These are phyloP conservation scores for Tipula confusa DNA, from an alignment of 2,888 invertebrate species.

Conservation along the genomic window DNA sequence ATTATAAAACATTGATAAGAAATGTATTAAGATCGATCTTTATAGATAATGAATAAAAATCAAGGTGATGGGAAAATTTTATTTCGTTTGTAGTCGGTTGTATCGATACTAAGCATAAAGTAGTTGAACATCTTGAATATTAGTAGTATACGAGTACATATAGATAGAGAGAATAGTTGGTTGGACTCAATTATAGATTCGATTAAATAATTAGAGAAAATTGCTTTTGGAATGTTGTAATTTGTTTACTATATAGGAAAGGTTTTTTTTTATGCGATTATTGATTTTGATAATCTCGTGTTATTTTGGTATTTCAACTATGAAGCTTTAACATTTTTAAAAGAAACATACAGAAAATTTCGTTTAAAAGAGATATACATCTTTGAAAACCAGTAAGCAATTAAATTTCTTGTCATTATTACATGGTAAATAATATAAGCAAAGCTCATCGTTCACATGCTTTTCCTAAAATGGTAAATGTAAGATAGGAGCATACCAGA, in stretches of 20 bases:
- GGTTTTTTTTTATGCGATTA: neutral
- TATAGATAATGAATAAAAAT: neutral
- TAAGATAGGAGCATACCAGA: too few relatives aligned
- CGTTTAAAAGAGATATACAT: too few relatives aligned
- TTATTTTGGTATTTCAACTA: too few relatives aligned
- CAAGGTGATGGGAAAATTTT: conserved; percentile 12
- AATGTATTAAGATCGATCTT: neutral
- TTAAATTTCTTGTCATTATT: too few relatives aligned
- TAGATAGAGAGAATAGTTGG: neutral
- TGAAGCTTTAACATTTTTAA: too few relatives aligned
- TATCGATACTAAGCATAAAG: neutral
- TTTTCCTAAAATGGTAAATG: too few relatives aligned
- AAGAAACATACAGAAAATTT: too few relatives aligned
- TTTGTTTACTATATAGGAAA: neutral
- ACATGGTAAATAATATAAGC: too few relatives aligned
- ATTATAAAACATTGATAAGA: neutral
- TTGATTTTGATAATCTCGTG: neutral
- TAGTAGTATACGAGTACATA: neutral
- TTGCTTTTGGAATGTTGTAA: neutral
- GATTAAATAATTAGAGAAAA: conserved; percentile 25
- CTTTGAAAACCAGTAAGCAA: too few relatives aligned
- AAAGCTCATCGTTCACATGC: too few relatives aligned
- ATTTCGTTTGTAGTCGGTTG: neutral
- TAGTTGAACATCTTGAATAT: neutral
- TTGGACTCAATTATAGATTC: conserved; percentile 9